Base-by-base conservation (phyloP, 2,113 vertebrate genomes). In the Trachemys scripta region DNA sequence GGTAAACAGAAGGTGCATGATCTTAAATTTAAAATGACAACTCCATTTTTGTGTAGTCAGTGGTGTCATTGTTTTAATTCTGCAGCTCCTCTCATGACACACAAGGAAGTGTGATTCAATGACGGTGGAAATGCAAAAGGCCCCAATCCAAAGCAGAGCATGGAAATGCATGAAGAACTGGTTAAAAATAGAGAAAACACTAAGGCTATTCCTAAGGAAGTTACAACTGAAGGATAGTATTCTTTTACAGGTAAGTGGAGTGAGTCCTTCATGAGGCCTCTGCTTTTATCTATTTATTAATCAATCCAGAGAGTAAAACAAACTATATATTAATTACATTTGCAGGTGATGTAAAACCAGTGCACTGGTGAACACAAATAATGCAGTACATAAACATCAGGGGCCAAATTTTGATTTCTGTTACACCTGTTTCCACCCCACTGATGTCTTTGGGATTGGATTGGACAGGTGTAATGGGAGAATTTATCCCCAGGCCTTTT, bases 231-330 rank as follows among this genome's bases (percentile, higher is more conserved):
- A 96, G 94, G 79, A 85, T 88, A 96, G 96, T 96, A 35, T 97
- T 97, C 92, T 95, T 92, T 96, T 97, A 95, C 96, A 97, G 95
- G 96, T 98, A 95, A 95, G 94, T 81, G 47, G 85, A 98, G 53
- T 93, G 90, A 93, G 90, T 96, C 96, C 95, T 95, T 91, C 51
- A 84, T 96, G 95, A 96, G 90, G 97, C 96, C 95, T 97, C 96
- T 96, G 95, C 97, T 96, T 98, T 96, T 96, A 96, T 96, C 92
- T 97, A 96, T 97, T 97, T 97, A 97, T 97, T 97, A 97, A 97
- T 97, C 97, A 98, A 96, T 95, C 96, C 94, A 97, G 94, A 96
- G 94, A 92, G 84, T 91, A 95, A 97, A 95, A 96, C 94, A 97
- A 97, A 97, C 94, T 97, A 96, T 97, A 95, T 95, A 97, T 96